Base-by-base conservation (phyloP, 2,113 vertebrate genomes). In the Seriola quinqueradiata region DNA sequence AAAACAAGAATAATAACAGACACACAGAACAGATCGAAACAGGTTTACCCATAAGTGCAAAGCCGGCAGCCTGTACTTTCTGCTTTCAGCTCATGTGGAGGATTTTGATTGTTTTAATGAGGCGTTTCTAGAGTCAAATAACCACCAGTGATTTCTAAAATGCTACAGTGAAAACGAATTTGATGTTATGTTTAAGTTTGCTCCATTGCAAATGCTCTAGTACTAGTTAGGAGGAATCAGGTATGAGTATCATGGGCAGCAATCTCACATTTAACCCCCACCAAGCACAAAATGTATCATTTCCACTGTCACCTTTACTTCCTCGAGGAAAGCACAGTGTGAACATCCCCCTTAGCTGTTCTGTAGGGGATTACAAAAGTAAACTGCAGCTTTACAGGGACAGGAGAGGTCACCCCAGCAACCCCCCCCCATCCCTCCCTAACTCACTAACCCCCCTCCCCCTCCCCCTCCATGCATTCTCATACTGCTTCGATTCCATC, bases 1-100 rank as follows among this genome's bases (percentile, higher is more conserved):
- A 66, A 79, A 88, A 91, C 42, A 81, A 82, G 85, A 92, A 86
- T 79, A 92, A 91, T 85, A 90, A 84, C 85, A 85, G 71, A 90
- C 80, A 68, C 23, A 36, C 9, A 3, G 75, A 63, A 55, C 54
- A 71, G 83, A 92, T 90, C 81, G 78, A 93, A 90, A 88, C 60
- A 65, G 74, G 84, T 89, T 92, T 83, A 91, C 87, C 70, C 77
- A 46, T 80, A 69, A 85, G 85, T 86, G 75, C 88, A 52, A 68
- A 75, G 71, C 25, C 55, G 72, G 42, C 64, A 71, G 42, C 28
- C 46, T 82, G 72, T 54, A 68, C 60, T 36, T 70, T 2, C 60
- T 5, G 19, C 40, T 69, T 57, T 78, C 36, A 34, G 59, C 28
- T 71, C 44, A 60, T 4, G 36, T n/a, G 48, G 68, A 77, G 16